Evolutionary conservation across 2,888 invertebrate species (phyloP).

Genomic region (Drosophila suboccidentalis): DNA sequence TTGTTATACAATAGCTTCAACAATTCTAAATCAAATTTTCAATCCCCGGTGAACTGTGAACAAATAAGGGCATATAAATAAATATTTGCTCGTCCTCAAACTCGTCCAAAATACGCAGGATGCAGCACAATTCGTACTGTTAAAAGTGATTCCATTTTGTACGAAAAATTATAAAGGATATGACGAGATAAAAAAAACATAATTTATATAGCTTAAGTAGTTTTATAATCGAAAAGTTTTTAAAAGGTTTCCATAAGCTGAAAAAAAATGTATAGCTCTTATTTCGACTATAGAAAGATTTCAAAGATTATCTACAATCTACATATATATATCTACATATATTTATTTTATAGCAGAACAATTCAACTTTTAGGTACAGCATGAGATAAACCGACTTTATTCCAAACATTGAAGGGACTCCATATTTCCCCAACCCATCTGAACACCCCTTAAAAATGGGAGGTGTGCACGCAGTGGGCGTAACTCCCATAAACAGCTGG

Average conservation of each 20-base stretch:
- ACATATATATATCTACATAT: too few relatives aligned
- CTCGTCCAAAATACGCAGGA: conserved; percentile 15
- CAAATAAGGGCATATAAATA: conserved; percentile 33
- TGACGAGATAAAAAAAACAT: not conserved
- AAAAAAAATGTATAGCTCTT: too few relatives aligned
- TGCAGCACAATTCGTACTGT: conserved; percentile 11
- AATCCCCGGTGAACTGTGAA: conserved; percentile 8
- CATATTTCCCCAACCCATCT: conserved; percentile 4
- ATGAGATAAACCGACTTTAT: not conserved
- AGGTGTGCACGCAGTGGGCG: conserved; percentile 28
- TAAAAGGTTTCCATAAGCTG: not conserved
- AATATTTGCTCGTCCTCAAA: conserved; percentile 43
- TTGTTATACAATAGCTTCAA: conserved; percentile 16
- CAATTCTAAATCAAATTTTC: conserved; percentile 29
- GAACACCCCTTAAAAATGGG: not conserved
- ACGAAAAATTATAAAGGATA: conserved; percentile 6
- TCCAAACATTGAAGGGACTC: not conserved
- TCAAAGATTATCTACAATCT: too few relatives aligned
- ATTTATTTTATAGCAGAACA: too few relatives aligned
- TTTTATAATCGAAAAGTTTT: not conserved
- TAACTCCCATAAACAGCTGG: conserved; percentile 38
- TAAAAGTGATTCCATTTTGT: conserved; percentile 15
- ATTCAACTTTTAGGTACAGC: too few relatives aligned
- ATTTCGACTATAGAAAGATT: too few relatives aligned
- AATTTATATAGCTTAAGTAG: not conserved